Evolutionary conservation across 2,113 vertebrate species (phyloP).

Genomic region (Triplophysa dalaica): DNA sequence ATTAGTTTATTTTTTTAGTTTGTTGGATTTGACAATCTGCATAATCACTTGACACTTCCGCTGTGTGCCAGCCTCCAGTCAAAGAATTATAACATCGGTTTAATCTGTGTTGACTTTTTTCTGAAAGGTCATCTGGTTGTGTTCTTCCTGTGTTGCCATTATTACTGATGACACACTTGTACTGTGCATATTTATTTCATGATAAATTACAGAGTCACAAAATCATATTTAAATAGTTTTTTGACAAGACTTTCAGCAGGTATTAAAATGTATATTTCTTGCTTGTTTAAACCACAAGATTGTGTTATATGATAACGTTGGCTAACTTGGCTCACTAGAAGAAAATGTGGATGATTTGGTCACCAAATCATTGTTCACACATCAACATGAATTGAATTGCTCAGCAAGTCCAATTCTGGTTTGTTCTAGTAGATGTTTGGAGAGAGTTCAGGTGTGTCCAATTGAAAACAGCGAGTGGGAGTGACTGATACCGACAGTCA

Average conservation of each 20-base stretch:
- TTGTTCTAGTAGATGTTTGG: conserved; percentile 9
- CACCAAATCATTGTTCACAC: not conserved
- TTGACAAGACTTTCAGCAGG: too few species aligned
- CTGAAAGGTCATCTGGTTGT: not conserved
- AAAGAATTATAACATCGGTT: not conserved
- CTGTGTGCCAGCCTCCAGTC: not conserved
- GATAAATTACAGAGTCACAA: too few species aligned
- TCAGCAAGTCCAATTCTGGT: not conserved
- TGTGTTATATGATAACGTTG: too few species aligned
- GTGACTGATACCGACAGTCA: conserved; percentile 62
- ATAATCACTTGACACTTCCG: not conserved
- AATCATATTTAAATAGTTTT: too few species aligned
- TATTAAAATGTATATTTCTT: too few species aligned
- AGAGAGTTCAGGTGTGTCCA: conserved; percentile 1
- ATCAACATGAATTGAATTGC: not conserved
- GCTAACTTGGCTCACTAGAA: not conserved
- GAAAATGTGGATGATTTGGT: not conserved
- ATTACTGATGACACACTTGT: too few species aligned
- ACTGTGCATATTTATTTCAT: too few species aligned
- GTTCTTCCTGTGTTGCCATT: not conserved
- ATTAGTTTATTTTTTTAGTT: not conserved
- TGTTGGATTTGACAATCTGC: not conserved
- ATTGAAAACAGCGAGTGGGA: conserved; percentile 20
- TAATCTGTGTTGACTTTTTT: too few species aligned
- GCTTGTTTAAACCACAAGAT: too few species aligned